Evolutionary conservation across 2,888 invertebrate genomes (phyloP).

Genomic region (Hydrotaea cyrtoneurina): DNA sequence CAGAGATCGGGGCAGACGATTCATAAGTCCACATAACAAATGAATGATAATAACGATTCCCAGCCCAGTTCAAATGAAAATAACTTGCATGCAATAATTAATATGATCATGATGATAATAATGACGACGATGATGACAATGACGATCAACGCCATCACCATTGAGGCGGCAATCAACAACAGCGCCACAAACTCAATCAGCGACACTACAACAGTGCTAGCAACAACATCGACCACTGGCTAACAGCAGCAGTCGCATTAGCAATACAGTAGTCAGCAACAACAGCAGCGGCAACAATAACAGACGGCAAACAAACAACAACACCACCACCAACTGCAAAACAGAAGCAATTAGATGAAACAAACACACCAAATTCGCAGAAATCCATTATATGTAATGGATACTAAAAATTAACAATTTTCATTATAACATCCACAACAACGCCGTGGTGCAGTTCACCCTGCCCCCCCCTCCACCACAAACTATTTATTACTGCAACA

Average conservation of each 20-base stretch:
- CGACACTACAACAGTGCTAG: slow-evolving; percentile 18
- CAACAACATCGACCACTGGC: slow-evolving; percentile 19
- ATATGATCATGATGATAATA: slow-evolving; percentile 41
- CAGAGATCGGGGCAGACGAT: background rate
- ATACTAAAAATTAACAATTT: slow-evolving; percentile 65
- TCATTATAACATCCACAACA: slow-evolving; percentile 58
- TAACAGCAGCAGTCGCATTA: slow-evolving; percentile 7
- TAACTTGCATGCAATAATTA: slow-evolving; percentile 61
- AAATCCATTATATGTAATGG: slow-evolving; percentile 65
- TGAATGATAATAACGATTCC: slow-evolving; percentile 44
- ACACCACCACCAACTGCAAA: slow-evolving; percentile 6
- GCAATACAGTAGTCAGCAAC: slow-evolving; percentile 16
- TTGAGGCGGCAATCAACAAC: slow-evolving; percentile 25
- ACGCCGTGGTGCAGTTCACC: slow-evolving; percentile 17
- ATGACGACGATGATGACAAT: background rate
- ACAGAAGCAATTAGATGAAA: slow-evolving; percentile 58
- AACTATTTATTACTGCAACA: slow-evolving; percentile 9
- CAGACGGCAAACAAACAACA: background rate
- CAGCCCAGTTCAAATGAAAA: slow-evolving; percentile 56
- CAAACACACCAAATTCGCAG: slow-evolving; percentile 59
- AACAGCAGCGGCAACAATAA: slow-evolving; percentile 12
- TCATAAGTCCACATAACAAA: background rate
- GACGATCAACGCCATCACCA: background rate
- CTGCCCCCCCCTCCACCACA: background rate
- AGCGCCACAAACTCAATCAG: slow-evolving; percentile 28